A percentile compares a stretch with the other conserved stretches of the same genome.
These are phyloP conservation scores for Dromiciops gliroides DNA, from an alignment of 2,113 vertebrate species.

Conservation along the genomic window DNA sequence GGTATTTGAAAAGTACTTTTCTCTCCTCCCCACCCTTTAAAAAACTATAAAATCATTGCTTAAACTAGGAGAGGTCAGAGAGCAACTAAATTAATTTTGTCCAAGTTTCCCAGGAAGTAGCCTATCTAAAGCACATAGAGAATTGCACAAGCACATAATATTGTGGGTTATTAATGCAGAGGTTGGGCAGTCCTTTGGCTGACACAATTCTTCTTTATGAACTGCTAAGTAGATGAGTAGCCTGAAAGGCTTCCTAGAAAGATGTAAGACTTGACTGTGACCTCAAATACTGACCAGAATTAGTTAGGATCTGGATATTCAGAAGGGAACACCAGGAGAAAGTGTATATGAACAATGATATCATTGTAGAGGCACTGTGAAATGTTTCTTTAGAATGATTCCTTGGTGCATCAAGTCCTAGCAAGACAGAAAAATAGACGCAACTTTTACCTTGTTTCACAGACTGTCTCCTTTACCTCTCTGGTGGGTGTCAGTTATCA, in stretches of 20 bases:
- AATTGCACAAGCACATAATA: constrained; percentile 1
- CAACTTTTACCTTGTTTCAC: not conserved
- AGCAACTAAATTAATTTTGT: not conserved
- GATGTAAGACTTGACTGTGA: not conserved
- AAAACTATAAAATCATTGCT: not conserved
- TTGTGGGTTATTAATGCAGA: constrained; percentile 35
- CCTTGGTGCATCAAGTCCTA: not conserved
- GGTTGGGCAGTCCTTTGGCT: constrained; percentile 3
- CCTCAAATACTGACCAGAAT: not conserved
- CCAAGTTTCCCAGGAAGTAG: constrained; percentile 17
- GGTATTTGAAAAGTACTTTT: constrained; percentile 17
- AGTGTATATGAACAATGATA: not conserved
- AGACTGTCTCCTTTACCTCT: not conserved
- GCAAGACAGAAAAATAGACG: not conserved
- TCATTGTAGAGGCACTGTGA: not conserved
- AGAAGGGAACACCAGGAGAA: not conserved
- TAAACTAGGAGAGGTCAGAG: not conserved
- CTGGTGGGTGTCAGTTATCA: not conserved
- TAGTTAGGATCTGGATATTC: not conserved
- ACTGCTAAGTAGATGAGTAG: not conserved
- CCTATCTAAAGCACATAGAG: constrained; percentile 36
- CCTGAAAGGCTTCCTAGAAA: not conserved
- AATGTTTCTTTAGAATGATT: constrained; percentile 14
- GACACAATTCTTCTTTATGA: not conserved
- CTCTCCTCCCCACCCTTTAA: not conserved